Conservation (phyloP, 2,888 invertebrate genomes). For the Geotrupes spiniger region DNA sequence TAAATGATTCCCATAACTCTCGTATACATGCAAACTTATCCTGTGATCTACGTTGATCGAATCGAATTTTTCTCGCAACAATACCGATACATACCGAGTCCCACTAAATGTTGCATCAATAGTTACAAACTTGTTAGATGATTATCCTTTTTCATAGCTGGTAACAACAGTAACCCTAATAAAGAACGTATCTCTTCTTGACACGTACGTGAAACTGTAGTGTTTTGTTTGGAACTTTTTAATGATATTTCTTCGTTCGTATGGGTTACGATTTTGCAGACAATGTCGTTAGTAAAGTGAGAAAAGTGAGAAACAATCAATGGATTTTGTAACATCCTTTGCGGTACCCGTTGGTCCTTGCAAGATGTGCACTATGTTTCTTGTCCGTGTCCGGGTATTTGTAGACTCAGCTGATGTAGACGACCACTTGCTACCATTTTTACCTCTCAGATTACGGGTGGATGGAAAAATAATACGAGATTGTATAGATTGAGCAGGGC, state of each 20-base stretch:
- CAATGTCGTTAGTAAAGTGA: background rate
- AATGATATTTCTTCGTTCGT: background rate
- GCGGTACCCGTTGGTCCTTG: background rate
- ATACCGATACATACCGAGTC: constrained; percentile 19
- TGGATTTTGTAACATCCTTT: background rate
- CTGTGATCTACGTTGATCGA: constrained; percentile 29
- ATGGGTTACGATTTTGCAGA: background rate
- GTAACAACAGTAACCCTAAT: background rate
- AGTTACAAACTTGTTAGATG: constrained; percentile 1
- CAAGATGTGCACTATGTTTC: no score
- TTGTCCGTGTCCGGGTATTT: no score
- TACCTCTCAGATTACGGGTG: no score
- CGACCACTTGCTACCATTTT: no score
- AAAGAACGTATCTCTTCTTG: background rate
- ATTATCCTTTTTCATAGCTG: background rate
- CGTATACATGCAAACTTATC: constrained; percentile 25
- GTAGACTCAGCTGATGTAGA: no score
- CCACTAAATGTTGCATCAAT: constrained; percentile 18
- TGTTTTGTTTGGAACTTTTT: background rate
- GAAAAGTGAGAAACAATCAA: background rate
- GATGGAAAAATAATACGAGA: no score
- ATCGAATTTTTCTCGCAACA: constrained; percentile 29
- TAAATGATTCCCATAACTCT: constrained; percentile 29
- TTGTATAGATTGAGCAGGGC: no score
- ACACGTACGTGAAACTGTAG: background rate